A percentile compares a stretch with the other conserved stretches of the same genome.
These are phyloP conservation scores for Schizotus pectinicornis DNA, from an alignment of 2,888 invertebrate genomes.

Conservation along the genomic window DNA sequence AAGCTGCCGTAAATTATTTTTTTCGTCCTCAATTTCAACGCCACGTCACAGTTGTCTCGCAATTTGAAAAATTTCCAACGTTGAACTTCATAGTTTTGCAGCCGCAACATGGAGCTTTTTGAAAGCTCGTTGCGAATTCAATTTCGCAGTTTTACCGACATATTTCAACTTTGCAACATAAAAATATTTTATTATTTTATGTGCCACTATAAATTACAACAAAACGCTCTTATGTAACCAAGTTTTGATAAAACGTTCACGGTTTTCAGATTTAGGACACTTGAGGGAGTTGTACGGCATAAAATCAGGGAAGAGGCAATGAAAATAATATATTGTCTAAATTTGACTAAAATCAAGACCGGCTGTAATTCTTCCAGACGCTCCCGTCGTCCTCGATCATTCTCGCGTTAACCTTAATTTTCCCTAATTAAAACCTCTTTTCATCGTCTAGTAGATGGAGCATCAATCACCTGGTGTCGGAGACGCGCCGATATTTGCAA, in stretches of 20 bases:
- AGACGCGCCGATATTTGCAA: no score
- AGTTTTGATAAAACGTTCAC: slow-evolving; percentile 48
- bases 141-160: slow-evolving; percentile 42
- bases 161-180: slow-evolving; percentile 46
- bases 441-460: no score
- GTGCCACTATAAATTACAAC: slow-evolving; percentile 44
- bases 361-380: no score
- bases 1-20: no score
- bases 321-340: slow-evolving; percentile 45
- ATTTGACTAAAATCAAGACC: slow-evolving; percentile 7
- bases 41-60: no score
- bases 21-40: no score
- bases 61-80: no score
- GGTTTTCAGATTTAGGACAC: slow-evolving; percentile 48
- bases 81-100: no score
- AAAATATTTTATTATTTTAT: slow-evolving; percentile 51
- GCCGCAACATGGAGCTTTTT: slow-evolving; percentile 9
- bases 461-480: no score
- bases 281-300: slow-evolving; percentile 43
- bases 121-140: slow-evolving; percentile 30
- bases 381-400: no score
- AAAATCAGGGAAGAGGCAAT: slow-evolving; percentile 42
- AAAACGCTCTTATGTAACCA: slow-evolving; percentile 47
- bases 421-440: no score
- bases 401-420: neutral